Evolutionary conservation across 2,113 vertebrate species (phyloP).

Genomic region (Origma solitaria): DNA sequence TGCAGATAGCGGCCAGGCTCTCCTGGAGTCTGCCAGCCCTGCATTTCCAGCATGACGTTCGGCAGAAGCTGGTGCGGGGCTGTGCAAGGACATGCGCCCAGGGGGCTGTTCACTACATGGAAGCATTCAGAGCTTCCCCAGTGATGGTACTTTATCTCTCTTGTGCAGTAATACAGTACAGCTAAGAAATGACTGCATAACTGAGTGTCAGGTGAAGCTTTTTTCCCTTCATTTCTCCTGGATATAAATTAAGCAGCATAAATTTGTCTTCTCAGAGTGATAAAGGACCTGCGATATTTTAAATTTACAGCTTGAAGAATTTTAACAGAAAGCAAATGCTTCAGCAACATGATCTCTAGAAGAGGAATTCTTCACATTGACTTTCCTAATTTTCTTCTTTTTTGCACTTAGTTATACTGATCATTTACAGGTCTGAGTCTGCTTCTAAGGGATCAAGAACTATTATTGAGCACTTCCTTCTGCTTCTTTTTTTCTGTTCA

Average conservation of each 20-base stretch:
- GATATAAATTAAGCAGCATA: neutral
- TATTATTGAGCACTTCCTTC: neutral
- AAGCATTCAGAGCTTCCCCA: neutral
- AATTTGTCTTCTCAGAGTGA: neutral
- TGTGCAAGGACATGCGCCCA: neutral
- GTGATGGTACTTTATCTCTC: constrained; percentile 16
- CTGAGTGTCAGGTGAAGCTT: neutral
- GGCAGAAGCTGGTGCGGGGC: neutral
- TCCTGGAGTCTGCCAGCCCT: neutral
- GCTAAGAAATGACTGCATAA: neutral
- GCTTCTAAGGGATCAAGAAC: neutral
- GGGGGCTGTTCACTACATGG: neutral
- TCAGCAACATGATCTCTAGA: neutral
- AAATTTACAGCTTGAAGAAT: neutral
- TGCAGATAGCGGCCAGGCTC: neutral
- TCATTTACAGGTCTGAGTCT: neutral
- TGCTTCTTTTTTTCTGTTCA: neutral
- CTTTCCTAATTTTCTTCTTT: neutral
- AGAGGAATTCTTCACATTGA: neutral
- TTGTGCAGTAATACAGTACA: neutral
- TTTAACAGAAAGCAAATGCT: neutral
- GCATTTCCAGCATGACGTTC: neutral
- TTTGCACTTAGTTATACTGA: neutral
- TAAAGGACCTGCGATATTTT: neutral
- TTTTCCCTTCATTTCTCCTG: neutral